Evolutionary conservation across 2,888 invertebrate species (phyloP).

Genomic region (Minunthozetes semirufus): DNA sequence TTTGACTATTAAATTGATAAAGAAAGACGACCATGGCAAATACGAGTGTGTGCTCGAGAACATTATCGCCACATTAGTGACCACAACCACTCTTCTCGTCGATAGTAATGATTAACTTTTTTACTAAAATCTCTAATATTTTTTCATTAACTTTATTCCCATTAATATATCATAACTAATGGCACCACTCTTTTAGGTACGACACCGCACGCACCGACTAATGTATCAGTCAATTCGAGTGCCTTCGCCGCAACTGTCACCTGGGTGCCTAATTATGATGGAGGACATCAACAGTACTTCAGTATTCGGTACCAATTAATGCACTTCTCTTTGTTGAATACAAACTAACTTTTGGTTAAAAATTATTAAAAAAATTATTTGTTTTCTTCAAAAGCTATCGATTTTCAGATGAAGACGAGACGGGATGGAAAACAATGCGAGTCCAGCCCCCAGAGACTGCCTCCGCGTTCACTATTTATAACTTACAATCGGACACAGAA

Average conservation of each 20-base stretch:
- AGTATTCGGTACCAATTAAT: conserved; percentile 35
- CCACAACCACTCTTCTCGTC: conserved; percentile 55
- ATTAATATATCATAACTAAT: conserved; percentile 1
- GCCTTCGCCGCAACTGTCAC: conserved; percentile 82
- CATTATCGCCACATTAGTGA: conserved; percentile 87
- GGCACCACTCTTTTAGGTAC: conserved; percentile 58
- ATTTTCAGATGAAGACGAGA: conserved; percentile 53
- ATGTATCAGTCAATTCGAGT: conserved; percentile 78
- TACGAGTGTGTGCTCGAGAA: conserved; percentile 94
- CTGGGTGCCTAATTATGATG: conserved; percentile 92
- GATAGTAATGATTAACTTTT: conserved; percentile 44
- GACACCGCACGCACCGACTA: conserved; percentile 94
- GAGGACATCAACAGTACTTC: conserved; percentile 68
- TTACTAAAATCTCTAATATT: neutral
- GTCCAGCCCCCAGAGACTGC: conserved; percentile 77
- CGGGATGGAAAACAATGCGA: conserved; percentile 86
- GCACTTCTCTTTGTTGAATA: neutral
- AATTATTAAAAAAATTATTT: neutral
- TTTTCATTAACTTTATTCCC: neutral
- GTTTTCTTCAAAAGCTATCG: conserved; percentile 37
- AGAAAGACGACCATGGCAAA: conserved; percentile 82
- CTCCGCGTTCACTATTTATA: conserved; percentile 85
- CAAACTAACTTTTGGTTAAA: too few species aligned
- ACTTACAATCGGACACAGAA: conserved; percentile 76
- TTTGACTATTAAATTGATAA: conserved; percentile 78